Base-by-base conservation (phyloP, 2,888 invertebrate species). In the Macroteleia sp. region DNA sequence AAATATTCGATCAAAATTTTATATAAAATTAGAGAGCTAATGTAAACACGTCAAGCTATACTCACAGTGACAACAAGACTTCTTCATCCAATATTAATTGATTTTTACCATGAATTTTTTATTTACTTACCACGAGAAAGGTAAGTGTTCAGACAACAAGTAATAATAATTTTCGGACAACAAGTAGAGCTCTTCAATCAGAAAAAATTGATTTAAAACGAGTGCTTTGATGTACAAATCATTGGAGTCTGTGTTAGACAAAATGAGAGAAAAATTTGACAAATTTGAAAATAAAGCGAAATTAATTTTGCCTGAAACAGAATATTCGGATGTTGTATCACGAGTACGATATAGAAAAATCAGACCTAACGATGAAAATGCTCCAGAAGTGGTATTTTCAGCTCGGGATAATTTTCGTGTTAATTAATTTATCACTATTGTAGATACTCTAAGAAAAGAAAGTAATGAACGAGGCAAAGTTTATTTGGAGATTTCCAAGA, bases 301-400 rank as follows among this genome's bases (percentile, higher is more conserved):
- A 46, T 44, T 20, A 44, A 54, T 61, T 25, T 46, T 71, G 19
- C 70, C 61, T 3, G 44, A 42, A 22, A 42, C 32, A 16, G 61
- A 70, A 8, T 61, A 70, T 44, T 4, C 57, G 14, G 32, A 39
- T 54, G 41, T 50, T 14, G 22, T 25, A 22, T 32, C 50, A 14
- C 59, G 61, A 46, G 17, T 32, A 25, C 59, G 52, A 6, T 22
- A 28, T 14, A 52, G 61, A 54, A 36, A 14, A 52, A 61, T 22
- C 16, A 25, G 16, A 25, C 57, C 48, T n/a, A 70, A 70, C 50
- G 70, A 70, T 61, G 52, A 30, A n/a, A 22, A 46, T 71, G 46
- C 71, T 41, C 30, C 54, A 32, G 62, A 62, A 19, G 41, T 41
- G 2, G n/a, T 2, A 30, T 46, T 62, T 3, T 8, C 16, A 54